Evolutionary conservation across 2,113 vertebrate genomes (phyloP).

Genomic region (Theristicus caerulescens): DNA sequence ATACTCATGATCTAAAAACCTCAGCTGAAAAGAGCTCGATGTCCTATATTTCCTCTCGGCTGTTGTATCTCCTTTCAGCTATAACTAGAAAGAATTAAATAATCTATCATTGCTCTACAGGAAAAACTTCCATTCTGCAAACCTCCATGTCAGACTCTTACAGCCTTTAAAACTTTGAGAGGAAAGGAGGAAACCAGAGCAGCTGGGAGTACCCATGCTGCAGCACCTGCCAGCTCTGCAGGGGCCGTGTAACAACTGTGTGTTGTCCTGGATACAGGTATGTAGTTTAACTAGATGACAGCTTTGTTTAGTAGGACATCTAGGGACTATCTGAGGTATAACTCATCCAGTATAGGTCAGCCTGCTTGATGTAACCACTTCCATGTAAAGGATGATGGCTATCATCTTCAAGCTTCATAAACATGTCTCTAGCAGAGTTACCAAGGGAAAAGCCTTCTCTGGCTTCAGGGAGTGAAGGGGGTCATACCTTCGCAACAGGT

Average conservation of each 20-base stretch:
- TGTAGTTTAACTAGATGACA: background rate
- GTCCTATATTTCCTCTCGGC: background rate
- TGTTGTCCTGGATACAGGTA: background rate
- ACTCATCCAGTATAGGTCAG: background rate
- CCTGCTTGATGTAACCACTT: background rate
- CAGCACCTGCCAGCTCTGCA: background rate
- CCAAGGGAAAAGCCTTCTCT: background rate
- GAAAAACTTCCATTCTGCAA: background rate
- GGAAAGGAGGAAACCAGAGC: background rate
- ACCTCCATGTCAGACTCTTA: background rate
- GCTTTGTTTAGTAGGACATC: background rate
- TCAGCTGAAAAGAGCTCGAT: background rate
- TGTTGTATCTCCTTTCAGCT: background rate
- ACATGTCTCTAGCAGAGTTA: accelerated
- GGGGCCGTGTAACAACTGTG: background rate
- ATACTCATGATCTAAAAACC: background rate
- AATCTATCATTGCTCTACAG: background rate
- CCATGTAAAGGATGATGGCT: background rate
- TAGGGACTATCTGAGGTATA: background rate
- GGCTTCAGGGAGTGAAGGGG: background rate
- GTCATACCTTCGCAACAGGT: background rate
- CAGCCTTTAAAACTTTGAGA: background rate
- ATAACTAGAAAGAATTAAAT: background rate
- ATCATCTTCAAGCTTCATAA: background rate
- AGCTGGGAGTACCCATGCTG: background rate